A percentile compares a stretch with the other conserved stretches of the same genome.
Evolutionary conservation across 2,888 invertebrate genomes (phyloP).

Genomic region (Tachina lurida): DNA sequence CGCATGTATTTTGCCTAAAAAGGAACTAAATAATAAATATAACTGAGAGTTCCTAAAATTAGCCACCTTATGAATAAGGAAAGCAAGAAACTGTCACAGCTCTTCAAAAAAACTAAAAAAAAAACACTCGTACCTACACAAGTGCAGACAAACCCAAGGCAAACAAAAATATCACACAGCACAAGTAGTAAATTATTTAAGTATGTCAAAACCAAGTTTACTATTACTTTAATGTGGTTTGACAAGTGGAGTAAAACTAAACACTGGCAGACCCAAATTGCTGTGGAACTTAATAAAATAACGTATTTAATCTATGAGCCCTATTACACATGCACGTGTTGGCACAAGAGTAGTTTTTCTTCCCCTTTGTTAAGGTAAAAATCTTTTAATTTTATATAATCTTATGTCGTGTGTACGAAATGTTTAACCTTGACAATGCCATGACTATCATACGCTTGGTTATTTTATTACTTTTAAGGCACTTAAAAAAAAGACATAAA

Average conservation of each 20-base stretch:
- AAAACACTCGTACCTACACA: background rate
- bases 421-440: slow-evolving; percentile 62
- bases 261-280: background rate
- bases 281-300: slow-evolving; percentile 14
- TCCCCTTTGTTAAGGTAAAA: slow-evolving; percentile 12
- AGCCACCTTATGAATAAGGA: background rate
- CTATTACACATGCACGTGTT: background rate
- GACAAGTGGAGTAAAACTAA: slow-evolving; percentile 3
- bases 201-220: slow-evolving; percentile 60
- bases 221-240: slow-evolving; percentile 57
- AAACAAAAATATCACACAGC: slow-evolving; percentile 22
- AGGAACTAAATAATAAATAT: too few species aligned
- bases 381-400: slow-evolving; percentile 23
- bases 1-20: too few species aligned
- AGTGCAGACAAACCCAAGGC: background rate
- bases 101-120: background rate
- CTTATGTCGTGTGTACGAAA: slow-evolving; percentile 16
- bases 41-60: background rate
- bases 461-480: slow-evolving; percentile 37
- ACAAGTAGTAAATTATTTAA: slow-evolving; percentile 62
- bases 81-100: background rate
- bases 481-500: slow-evolving; percentile 11
- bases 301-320: slow-evolving; percentile 21
- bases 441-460: slow-evolving; percentile 45
- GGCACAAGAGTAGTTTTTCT: background rate